phyloP scores from a whole-genome alignment of 2,797 vertebrate species.

The Thripadectes ignobilis region DNA sequence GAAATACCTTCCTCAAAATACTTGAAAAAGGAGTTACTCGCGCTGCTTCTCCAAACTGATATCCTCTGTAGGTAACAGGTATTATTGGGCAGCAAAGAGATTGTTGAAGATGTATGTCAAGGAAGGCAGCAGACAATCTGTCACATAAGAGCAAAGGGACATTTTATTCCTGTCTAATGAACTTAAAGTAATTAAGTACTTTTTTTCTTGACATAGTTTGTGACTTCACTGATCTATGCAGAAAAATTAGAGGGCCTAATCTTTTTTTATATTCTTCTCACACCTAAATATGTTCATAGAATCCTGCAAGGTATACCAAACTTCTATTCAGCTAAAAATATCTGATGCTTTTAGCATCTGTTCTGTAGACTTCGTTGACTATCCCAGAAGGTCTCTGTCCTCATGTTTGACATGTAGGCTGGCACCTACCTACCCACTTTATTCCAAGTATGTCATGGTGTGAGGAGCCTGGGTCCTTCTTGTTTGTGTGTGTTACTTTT shows the following conservation, averaged over 20 bases:
- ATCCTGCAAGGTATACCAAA: neutral
- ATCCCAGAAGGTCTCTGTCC: neutral
- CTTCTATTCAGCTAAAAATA: neutral
- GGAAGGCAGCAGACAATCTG: neutral
- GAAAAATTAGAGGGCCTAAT: neutral
- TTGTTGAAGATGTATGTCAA: neutral
- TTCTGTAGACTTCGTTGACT: neutral
- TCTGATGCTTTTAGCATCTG: neutral
- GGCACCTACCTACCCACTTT: neutral
- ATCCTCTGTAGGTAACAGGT: neutral
- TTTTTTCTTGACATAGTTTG: neutral
- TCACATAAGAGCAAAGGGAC: neutral
- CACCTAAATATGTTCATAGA: neutral
- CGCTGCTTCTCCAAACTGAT: neutral
- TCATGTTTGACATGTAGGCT: neutral
- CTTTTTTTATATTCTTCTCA: neutral
- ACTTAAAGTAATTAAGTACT: neutral
- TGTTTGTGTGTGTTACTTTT: neutral
- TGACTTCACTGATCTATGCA: neutral
- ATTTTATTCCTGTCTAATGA: neutral
- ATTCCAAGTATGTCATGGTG: neutral
- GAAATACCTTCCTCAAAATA: neutral
- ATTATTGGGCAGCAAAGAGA: neutral
- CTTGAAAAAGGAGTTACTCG: neutral
- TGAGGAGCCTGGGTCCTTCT: neutral